Conservation (phyloP, 2,888 invertebrate genomes). For the Heliconius ismenius region DNA sequence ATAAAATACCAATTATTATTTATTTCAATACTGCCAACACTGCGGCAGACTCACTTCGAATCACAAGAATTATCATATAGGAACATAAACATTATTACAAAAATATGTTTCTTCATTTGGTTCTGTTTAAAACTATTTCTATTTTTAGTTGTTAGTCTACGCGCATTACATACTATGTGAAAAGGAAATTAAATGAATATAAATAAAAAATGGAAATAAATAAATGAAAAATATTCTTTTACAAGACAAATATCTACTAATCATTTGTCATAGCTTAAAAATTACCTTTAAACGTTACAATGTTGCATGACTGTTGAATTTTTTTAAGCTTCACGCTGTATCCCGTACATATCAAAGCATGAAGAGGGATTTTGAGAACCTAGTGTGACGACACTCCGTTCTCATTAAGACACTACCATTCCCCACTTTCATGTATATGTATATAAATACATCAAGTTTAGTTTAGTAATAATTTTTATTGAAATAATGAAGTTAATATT, state of each 20-base stretch:
- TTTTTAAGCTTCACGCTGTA: no score
- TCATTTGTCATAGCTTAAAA: constrained; percentile 24
- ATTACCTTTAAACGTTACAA: neutral
- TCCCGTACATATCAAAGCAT: no score
- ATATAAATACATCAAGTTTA: neutral
- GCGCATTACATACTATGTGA: constrained; percentile 38
- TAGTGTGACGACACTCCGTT: no score
- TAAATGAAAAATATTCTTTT: constrained; percentile 23
- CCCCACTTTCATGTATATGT: neutral
- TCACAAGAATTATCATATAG: constrained; percentile 60
- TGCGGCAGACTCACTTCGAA: constrained; percentile 47
- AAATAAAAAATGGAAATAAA: neutral
- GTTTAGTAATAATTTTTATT: neutral
- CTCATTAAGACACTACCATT: no score
- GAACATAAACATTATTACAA: constrained; percentile 68
- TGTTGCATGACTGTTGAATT: neutral
- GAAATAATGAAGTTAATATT: neutral
- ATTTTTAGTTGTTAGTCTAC: constrained; percentile 43
- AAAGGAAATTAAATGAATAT: constrained; percentile 36
- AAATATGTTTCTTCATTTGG: constrained; percentile 65
- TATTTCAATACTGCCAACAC: constrained; percentile 49
- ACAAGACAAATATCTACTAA: constrained; percentile 22
- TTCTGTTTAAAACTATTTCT: constrained; percentile 53
- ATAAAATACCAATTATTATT: constrained; percentile 46
- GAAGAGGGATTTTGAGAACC: no score